Conservation (phyloP, 2,888 invertebrate genomes). For the Ommatoiulus sabulosus region DNA sequence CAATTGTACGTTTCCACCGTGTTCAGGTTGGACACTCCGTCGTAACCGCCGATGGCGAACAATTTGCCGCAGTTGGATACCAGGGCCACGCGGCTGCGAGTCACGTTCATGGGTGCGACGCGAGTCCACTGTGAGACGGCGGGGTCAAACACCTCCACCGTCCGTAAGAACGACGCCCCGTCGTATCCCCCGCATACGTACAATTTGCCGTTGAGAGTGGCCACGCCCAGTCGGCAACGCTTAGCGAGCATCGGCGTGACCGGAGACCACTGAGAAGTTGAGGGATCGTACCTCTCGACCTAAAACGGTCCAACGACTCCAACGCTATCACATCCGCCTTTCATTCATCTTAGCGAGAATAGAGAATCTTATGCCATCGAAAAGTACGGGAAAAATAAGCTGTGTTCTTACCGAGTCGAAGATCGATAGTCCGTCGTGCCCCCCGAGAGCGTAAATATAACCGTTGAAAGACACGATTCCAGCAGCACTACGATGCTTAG, state of each 20-base stretch:
- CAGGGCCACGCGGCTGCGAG: constrained; percentile 83
- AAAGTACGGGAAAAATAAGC: neutral
- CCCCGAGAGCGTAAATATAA: constrained; percentile 84
- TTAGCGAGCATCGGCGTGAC: constrained; percentile 84
- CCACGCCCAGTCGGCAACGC: constrained; percentile 85
- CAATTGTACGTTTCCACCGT: constrained; percentile 89
- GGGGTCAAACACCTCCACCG: constrained; percentile 85
- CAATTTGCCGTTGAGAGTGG: constrained; percentile 82
- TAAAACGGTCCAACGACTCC: constrained; percentile 62
- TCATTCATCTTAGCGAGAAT: neutral
- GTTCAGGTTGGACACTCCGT: constrained; percentile 81
- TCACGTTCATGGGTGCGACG: constrained; percentile 84
- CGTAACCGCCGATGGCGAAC: constrained; percentile 82
- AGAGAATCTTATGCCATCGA: neutral
- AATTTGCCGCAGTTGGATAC: constrained; percentile 86
- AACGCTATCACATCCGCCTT: neutral
- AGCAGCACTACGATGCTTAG: constrained; percentile 78
- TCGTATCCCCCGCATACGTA: constrained; percentile 90
- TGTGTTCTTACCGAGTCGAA: constrained; percentile 78
- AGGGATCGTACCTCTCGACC: constrained; percentile 83
- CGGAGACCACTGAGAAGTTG: constrained; percentile 78
- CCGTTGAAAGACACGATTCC: constrained; percentile 79
- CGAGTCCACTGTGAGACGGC: constrained; percentile 80
- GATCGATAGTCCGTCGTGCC: constrained; percentile 88
- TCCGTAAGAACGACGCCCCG: constrained; percentile 83